These are phyloP conservation scores for Pteropus alecto DNA, from an alignment of 2,113 vertebrate species.

Conservation along the genomic window DNA sequence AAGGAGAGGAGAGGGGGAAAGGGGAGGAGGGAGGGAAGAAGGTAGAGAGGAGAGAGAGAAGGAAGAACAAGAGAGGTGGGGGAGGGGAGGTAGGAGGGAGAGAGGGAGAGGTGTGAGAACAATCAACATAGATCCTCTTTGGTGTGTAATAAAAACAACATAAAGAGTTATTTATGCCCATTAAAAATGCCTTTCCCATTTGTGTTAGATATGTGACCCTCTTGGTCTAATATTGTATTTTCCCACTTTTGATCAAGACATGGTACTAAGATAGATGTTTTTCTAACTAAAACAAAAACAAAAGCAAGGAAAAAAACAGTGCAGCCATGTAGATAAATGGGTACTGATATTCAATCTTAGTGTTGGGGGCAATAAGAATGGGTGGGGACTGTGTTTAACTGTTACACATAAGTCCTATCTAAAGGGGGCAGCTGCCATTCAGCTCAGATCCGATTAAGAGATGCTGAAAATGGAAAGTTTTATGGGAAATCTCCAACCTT, in stretches of 20 bases:
- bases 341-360: neutral
- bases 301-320: neutral
- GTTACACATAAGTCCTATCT: neutral
- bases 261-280: neutral
- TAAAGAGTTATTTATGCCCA: neutral
- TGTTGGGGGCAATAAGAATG: neutral
- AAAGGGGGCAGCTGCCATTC: neutral
- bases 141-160: neutral
- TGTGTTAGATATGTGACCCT: neutral
- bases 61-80: neutral
- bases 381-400: neutral
- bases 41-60: neutral
- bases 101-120: neutral
- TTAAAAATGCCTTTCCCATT: neutral
- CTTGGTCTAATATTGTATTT: neutral
- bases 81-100: neutral
- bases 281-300: neutral
- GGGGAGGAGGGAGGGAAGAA: neutral
- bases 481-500: neutral
- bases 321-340: neutral
- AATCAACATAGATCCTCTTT: neutral
- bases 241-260: neutral
- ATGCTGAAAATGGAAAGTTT: constrained; percentile 16
- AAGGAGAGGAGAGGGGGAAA: too few species aligned
- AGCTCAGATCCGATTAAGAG: neutral